These are phyloP conservation scores for Brenthis ino DNA, from an alignment of 2,888 invertebrate genomes.

Conservation along the genomic window DNA sequence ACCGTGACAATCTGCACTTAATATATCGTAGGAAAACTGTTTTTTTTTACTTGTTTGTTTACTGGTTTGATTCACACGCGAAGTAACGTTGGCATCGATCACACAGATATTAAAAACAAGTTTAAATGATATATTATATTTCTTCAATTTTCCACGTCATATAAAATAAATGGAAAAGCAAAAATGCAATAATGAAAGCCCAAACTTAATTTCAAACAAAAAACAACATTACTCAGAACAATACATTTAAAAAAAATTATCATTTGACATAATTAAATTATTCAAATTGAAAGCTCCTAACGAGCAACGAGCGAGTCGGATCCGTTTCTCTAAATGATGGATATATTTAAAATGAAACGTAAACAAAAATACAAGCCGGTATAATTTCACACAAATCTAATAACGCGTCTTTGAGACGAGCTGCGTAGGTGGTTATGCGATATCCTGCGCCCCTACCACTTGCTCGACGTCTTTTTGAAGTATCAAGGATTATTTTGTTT, in stretches of 20 bases:
- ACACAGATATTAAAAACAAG: no score
- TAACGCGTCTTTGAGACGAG: conserved; percentile 30
- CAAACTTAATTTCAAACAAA: no score
- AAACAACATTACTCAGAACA: neutral
- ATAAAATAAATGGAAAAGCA: no score
- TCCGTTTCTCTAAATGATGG: conserved; percentile 20
- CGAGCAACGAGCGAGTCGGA: conserved; percentile 19
- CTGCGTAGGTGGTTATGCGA: conserved; percentile 29
- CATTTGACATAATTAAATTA: neutral
- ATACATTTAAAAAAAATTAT: neutral
- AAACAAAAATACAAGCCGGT: conserved; percentile 24
- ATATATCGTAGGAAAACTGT: no score
- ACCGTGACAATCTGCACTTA: no score
- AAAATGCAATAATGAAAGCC: no score
- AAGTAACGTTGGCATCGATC: no score
- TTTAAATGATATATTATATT: no score
- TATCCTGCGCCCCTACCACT: conserved; percentile 21
- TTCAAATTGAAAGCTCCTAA: conserved; percentile 15
- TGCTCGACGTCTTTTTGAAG: neutral
- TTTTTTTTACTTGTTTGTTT: no score
- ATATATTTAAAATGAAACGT: conserved; percentile 23
- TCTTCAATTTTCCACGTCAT: no score
- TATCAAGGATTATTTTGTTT: no score
- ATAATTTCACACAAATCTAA: conserved; percentile 34
- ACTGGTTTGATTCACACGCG: no score